Base-by-base conservation (phyloP, 2,888 invertebrate genomes). In the Xestobium rufovillosum region DNA sequence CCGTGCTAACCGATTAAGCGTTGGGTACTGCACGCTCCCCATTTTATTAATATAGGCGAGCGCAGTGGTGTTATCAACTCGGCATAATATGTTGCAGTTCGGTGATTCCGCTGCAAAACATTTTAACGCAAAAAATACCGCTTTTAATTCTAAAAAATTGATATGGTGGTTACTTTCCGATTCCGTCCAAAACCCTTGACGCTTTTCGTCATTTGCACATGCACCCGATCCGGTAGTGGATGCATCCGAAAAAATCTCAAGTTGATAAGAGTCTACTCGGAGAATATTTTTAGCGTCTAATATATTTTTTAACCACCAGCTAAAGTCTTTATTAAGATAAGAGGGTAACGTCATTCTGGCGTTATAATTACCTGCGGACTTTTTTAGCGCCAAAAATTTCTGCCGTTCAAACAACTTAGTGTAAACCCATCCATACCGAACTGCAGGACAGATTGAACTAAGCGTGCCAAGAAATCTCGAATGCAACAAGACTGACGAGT, bases 171-270 rank as follows among this genome's bases (percentile, higher is more conserved):
- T 14, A 16, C 13, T 26, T 33, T 52, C 48, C 2, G 13, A 16
- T 2, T 26, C 14, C 16, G 26, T 28, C 48, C 52, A 52, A 6
- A 34, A 33, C 3, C 51, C 50, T 19, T 34, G 38, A 12, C 36
- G 15, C 2, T 13, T 26, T 3, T 23, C 3, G 4, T 28, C 38
- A 12, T 45, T 41, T 28, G 42, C 45, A 26, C 30, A 39, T 8
- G 23, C 31, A 4, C 52, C 51, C 49, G 48, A 51, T 11, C 48
- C 49, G 4, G 43, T 30, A 4, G 26, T 15, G 3, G 50, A 52
- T 3, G 49, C 49, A 29, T 52, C 51, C 8, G 49, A 38, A 34
- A 39, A 52, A 26, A 48, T 47, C 39, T 48, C 44, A n/a, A 34
- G 14, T 9, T 29, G 4, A 31, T 26, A 41, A 10, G n/a, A 13